These are phyloP conservation scores for Loxodonta africana DNA, from an alignment of 2,113 vertebrate genomes.

Conservation along the genomic window DNA sequence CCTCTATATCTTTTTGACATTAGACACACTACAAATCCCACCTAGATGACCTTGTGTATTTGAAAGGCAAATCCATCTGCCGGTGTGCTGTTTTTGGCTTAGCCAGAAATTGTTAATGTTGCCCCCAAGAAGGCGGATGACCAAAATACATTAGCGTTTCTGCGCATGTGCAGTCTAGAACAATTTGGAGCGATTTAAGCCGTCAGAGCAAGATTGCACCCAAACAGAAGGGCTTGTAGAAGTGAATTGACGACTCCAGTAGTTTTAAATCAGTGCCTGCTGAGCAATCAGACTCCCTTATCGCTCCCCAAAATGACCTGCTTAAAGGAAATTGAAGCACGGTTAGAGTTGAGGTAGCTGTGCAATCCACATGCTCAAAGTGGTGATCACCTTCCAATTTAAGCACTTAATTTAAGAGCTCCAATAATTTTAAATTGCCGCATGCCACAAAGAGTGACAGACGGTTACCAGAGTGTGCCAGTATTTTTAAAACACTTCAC, in stretches of 20 bases:
- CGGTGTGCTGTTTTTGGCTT: conserved; percentile 54
- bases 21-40: conserved; percentile 58
- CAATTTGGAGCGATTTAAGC: conserved; percentile 76
- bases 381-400: conserved; percentile 89
- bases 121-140: conserved; percentile 61
- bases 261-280: conserved; percentile 86
- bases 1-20: conserved; percentile 51
- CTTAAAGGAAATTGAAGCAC: conserved; percentile 88
- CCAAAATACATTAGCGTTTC: conserved; percentile 69
- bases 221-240: conserved; percentile 80
- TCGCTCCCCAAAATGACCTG: conserved; percentile 87
- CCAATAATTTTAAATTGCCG: conserved; percentile 90
- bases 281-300: conserved; percentile 87
- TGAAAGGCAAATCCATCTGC: conserved; percentile 67
- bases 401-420: conserved; percentile 89
- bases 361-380: conserved; percentile 85
- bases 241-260: conserved; percentile 80
- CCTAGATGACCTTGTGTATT: conserved; percentile 70
- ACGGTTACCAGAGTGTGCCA: conserved; percentile 77
- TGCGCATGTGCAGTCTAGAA: conserved; percentile 65
- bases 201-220: conserved; percentile 68
- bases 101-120: conserved; percentile 66
- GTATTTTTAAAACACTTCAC: conserved; percentile 86
- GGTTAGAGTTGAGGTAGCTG: conserved; percentile 85
- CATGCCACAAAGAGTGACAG: conserved; percentile 85